Evolutionary conservation across 2,797 vertebrate species (phyloP).

Genomic region (Lithobates sylvaticus): DNA sequence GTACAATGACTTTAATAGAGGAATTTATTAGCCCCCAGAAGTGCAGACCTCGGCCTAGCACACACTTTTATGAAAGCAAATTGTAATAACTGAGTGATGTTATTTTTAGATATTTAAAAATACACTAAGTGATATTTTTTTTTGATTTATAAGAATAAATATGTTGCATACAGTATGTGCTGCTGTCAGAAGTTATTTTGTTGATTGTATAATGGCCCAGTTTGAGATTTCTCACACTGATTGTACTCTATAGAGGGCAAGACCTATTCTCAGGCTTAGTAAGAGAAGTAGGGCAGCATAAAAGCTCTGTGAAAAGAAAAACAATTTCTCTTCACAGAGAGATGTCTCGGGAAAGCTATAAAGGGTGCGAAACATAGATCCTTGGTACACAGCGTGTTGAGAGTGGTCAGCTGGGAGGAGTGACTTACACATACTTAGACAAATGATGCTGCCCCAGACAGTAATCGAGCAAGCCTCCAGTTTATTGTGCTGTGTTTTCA

Average conservation of each 20-base stretch:
- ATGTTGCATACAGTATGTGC: no score
- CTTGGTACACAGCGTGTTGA: slow-evolving; percentile 1
- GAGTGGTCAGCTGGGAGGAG: slow-evolving; percentile 47
- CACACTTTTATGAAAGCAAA: no score
- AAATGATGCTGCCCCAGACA: slow-evolving; percentile 52
- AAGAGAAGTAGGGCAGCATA: slow-evolving; percentile 1
- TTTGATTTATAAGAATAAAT: no score
- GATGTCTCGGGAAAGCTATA: slow-evolving; percentile 36
- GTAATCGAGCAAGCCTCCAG: slow-evolving; percentile 38
- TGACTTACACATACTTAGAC: slow-evolving; percentile 39
- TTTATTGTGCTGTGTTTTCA: slow-evolving; percentile 42
- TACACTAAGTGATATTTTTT: no score
- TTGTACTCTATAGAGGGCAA: neutral
- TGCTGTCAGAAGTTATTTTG: no score
- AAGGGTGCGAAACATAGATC: slow-evolving; percentile 32
- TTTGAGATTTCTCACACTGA: neutral
- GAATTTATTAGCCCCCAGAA: no score
- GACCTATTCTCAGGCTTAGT: neutral
- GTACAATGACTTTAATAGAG: no score
- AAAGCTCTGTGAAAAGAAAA: neutral
- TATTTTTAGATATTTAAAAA: no score
- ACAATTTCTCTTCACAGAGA: slow-evolving; percentile 22
- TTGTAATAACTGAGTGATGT: no score
- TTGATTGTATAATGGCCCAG: neutral
- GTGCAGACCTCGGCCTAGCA: no score